These are phyloP conservation scores for Periplaneta americana DNA, from an alignment of 1,140 invertebrate genomes.

Conservation along the genomic window DNA sequence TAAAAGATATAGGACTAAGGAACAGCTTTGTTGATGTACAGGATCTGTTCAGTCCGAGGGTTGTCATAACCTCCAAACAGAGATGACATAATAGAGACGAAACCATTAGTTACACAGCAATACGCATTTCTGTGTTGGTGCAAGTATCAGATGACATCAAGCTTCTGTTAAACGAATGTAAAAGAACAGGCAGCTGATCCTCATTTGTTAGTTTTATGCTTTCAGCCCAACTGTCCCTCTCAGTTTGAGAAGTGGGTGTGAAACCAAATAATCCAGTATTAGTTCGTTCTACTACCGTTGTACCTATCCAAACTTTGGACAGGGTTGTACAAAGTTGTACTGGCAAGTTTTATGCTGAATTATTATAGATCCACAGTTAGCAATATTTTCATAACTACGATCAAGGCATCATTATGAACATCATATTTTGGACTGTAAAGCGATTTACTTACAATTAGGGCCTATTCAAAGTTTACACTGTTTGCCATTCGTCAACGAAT, in stretches of 20 bases:
- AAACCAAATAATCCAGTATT: background rate
- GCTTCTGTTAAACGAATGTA: background rate
- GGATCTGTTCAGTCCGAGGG: no score
- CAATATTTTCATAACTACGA: no score
- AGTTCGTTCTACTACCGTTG: background rate
- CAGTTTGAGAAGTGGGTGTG: background rate
- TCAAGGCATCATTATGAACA: no score
- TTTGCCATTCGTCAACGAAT: no score
- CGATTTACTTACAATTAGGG: no score
- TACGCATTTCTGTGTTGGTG: background rate
- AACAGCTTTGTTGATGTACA: no score
- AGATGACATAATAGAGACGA: background rate
- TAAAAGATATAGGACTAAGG: no score
- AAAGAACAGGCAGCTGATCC: background rate
- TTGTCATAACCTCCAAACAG: background rate
- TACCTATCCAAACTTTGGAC: background rate
- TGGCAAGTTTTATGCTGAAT: no score
- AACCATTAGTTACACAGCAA: background rate
- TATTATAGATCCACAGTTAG: no score
- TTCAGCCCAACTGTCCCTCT: background rate
- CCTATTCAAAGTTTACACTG: no score
- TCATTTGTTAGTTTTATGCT: background rate
- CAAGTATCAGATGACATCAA: background rate
- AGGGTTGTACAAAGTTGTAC: background rate
- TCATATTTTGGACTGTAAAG: no score